Percentiles rank a stretch among this genome's conserved stretches.
phyloP scores from a whole-genome alignment of 2,113 vertebrate genomes.

The Cheirogaleus medius region DNA sequence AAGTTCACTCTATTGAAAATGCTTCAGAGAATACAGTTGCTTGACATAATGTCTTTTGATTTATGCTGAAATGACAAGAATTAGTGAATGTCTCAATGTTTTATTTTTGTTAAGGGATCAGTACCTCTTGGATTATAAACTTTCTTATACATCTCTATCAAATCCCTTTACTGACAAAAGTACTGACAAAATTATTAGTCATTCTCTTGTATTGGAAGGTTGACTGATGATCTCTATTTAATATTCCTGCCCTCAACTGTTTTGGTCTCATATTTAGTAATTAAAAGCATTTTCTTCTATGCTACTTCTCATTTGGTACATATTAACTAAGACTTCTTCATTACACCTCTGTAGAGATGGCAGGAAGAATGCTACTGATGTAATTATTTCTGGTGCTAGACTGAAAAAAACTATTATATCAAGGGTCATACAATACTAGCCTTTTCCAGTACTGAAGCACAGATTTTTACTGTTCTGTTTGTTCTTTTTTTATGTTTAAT shows the following conservation, averaged over 20 bases:
- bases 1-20: neutral
- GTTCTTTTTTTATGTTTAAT: neutral
- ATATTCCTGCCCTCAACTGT: neutral
- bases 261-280: neutral
- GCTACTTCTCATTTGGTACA: neutral
- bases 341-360: neutral
- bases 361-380: neutral
- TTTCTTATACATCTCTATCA: neutral
- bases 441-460: neutral
- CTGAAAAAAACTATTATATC: neutral
- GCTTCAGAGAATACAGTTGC: neutral
- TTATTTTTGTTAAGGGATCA: slow-evolving; percentile 3
- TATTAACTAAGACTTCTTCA: neutral
- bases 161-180: neutral
- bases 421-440: neutral
- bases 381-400: neutral
- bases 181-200: neutral
- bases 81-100: neutral
- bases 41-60: neutral
- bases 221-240: neutral
- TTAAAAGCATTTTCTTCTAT: neutral
- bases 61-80: neutral
- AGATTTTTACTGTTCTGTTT: neutral
- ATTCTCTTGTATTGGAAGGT: neutral
- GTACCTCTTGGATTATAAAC: neutral